phyloP scores from a whole-genome alignment of 2,797 vertebrate species.

The Hipposideros larvatus region DNA sequence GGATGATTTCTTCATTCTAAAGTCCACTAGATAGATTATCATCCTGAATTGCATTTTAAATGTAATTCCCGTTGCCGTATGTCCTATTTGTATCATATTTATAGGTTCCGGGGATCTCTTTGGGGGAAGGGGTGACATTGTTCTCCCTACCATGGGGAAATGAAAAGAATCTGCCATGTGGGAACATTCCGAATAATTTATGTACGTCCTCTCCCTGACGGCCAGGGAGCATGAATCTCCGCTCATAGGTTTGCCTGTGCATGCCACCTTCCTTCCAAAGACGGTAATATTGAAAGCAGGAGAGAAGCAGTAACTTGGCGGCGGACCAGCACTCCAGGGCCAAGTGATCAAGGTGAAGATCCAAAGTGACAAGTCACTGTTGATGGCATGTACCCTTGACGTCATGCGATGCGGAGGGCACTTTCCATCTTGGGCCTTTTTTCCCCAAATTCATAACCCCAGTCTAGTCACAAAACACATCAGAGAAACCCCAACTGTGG shows the following conservation, averaged over 20 bases:
- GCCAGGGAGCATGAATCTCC: fast-evolving
- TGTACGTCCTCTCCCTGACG: fast-evolving
- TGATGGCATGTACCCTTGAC: fast-evolving
- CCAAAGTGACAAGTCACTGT: no score
- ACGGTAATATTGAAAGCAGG: not conserved
- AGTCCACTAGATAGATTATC: fast-evolving
- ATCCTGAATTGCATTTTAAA: no score
- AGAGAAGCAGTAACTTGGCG: fast-evolving
- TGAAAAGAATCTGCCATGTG: fast-evolving
- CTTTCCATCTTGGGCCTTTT: fast-evolving
- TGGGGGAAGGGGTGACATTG: fast-evolving
- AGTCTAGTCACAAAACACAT: fast-evolving
- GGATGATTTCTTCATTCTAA: not conserved
- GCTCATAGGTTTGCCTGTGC: fast-evolving
- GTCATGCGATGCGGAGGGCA: fast-evolving
- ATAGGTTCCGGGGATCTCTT: not conserved
- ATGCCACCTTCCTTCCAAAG: not conserved
- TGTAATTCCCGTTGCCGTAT: fast-evolving
- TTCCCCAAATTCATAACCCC: not conserved
- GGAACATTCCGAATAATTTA: fast-evolving
- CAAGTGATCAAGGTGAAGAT: no score
- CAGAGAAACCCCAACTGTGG: fast-evolving
- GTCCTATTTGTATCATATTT: no score
- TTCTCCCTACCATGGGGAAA: not conserved
- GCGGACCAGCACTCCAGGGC: not conserved